phyloP scores from a whole-genome alignment of 2,888 invertebrate species.

The Cataglyphis altisquamis region DNA sequence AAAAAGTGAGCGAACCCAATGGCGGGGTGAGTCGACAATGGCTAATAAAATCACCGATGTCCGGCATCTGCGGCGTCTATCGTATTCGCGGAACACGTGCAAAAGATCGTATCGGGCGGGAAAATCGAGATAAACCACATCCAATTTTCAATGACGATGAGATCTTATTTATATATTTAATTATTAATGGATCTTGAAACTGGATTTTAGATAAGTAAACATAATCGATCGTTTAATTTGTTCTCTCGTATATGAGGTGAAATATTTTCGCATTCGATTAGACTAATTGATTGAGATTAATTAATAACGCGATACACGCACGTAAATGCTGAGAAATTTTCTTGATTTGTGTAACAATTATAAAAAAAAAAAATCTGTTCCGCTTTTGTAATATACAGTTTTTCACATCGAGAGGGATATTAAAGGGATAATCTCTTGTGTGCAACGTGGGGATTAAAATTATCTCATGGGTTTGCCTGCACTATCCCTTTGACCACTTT shows the following conservation, averaged over 20 bases:
- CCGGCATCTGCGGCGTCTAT: constrained; percentile 12
- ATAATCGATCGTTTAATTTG: background rate
- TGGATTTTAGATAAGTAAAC: background rate
- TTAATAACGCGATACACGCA: background rate
- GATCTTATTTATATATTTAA: constrained; percentile 10
- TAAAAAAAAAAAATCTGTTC: constrained; percentile 3
- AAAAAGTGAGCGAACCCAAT: constrained; percentile 13
- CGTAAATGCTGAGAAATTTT: background rate
- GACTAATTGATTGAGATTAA: background rate
- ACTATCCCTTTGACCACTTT: background rate
- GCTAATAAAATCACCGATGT: constrained; percentile 19
- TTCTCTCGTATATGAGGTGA: background rate
- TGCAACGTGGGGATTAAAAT: background rate
- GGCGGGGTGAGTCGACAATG: constrained; percentile 51
- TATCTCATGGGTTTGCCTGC: background rate
- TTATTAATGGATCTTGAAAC: constrained; percentile 32
- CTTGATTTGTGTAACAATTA: background rate
- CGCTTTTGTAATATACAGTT: background rate
- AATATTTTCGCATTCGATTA: background rate
- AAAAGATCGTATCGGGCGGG: constrained; percentile 32
- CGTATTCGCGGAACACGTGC: background rate
- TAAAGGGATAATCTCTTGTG: constrained; percentile 6
- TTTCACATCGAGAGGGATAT: background rate
- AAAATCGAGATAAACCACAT: background rate
- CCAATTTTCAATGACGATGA: constrained; percentile 32